These are phyloP conservation scores for Nerophis ophidion DNA, from an alignment of 2,113 vertebrate genomes.

Conservation along the genomic window DNA sequence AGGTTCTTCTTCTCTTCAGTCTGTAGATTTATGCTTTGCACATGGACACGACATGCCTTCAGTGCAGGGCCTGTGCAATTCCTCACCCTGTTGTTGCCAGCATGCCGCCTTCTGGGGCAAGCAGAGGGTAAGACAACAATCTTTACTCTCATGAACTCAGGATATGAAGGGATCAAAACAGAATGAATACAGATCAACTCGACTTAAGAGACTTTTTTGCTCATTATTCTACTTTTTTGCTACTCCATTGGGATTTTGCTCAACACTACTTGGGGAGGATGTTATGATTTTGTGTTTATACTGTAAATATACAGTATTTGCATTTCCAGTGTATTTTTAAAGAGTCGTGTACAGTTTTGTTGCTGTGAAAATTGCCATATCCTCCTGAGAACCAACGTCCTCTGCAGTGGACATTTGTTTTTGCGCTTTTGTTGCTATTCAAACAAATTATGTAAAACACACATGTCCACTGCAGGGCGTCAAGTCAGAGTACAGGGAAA, in stretches of 20 bases:
- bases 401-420: too few species aligned
- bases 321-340: too few species aligned
- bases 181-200: background rate
- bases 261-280: too few species aligned
- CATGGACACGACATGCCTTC: constrained; percentile 17
- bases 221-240: background rate
- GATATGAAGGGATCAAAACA: background rate
- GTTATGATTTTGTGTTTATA: too few species aligned
- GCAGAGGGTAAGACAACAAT: constrained; percentile 37
- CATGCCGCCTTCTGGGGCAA: constrained; percentile 8
- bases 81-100: constrained; percentile 6
- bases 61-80: constrained; percentile 9
- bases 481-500: too few species aligned
- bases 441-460: too few species aligned
- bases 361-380: too few species aligned
- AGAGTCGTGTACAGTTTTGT: too few species aligned
- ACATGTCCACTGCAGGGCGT: too few species aligned
- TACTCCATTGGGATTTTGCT: background rate
- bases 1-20: background rate
- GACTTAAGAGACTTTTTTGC: background rate
- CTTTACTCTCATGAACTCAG: constrained; percentile 2
- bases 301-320: too few species aligned
- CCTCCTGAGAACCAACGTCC: too few species aligned
- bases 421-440: too few species aligned
- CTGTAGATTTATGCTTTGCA: constrained; percentile 1